Conservation (phyloP, 2,797 vertebrate genomes). For the Balearica regulorum region DNA sequence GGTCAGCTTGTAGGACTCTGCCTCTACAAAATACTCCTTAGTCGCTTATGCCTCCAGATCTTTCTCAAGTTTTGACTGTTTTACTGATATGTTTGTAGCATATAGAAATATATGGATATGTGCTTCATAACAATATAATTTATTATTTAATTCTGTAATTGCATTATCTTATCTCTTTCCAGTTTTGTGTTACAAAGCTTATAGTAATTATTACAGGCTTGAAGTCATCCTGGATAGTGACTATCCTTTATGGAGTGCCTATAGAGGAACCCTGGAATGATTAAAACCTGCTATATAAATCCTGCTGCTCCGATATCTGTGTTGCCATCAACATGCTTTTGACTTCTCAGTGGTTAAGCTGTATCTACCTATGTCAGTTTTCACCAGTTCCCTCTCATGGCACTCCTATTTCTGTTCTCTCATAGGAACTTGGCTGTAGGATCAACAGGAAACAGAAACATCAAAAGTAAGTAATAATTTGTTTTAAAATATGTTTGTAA, state of each 20-base stretch:
- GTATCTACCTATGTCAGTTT: neutral
- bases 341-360: neutral
- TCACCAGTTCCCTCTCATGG: neutral
- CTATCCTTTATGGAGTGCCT: neutral
- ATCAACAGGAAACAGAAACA: neutral
- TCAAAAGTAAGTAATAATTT: neutral
- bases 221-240: neutral
- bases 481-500: neutral
- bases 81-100: neutral
- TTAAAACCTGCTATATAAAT: neutral
- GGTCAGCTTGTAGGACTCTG: neutral
- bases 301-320: neutral
- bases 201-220: neutral
- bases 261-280: neutral
- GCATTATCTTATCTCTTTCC: neutral
- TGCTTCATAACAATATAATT: neutral
- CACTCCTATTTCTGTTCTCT: neutral
- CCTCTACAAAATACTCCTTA: neutral
- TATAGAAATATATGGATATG: neutral
- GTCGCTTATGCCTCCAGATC: neutral
- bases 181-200: neutral
- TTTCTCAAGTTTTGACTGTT: neutral
- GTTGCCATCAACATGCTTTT: neutral
- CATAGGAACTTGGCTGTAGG: neutral
- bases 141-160: neutral